Base-by-base conservation (phyloP, 2,888 invertebrate genomes). In the Chrysotoxum bicinctum region DNA sequence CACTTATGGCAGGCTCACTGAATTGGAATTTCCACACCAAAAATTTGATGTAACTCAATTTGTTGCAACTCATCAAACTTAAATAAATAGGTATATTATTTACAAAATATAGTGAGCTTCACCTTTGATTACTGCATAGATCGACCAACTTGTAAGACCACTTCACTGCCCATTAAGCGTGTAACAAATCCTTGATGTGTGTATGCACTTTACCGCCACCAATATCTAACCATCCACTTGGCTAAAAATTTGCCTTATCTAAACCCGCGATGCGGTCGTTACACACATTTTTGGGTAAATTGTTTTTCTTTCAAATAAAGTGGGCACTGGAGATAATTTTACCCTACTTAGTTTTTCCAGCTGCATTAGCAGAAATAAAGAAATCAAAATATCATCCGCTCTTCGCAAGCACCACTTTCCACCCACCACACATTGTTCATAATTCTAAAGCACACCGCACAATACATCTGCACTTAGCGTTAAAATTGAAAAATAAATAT, bases 291-390 rank as follows among this genome's bases (percentile, higher is more conserved):
- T 68, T 40, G 12, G 10, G n/a, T 74, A 78, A 75, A 72, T 72
- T 84, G 70, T 80, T 84, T 80, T 84, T 40, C 35, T 40, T 72
- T 32, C 40, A 68, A 84, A 72, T 26, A 75, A 80, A 74, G 54
- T 50, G 50, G 50, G 16, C 66, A 79, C 74, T 45, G 64, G 19
- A 80, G 66, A 75, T 54, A 84, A 68, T 43, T 84, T 58, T 74
- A 70, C 79, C 79, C 66, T 66, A 23, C 40, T 50, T 30, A 70
- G 58, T 48, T 50, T 77, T 85, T 77, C 73, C 85, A 85, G 85
- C 73, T 85, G 85, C 73, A 77, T 85, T 81, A 81, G 76, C 73
- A 62, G 45, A 73, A 81, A 85, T 85, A 85, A 76, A 85, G 85
- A 81, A 66, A 85, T 77, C 73, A 76, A 85, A 77, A 76, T 54